A percentile compares a stretch with the other conserved stretches of the same genome.
Evolutionary conservation across 2,888 invertebrate genomes (phyloP).

Genomic region (Oscheius onirici): DNA sequence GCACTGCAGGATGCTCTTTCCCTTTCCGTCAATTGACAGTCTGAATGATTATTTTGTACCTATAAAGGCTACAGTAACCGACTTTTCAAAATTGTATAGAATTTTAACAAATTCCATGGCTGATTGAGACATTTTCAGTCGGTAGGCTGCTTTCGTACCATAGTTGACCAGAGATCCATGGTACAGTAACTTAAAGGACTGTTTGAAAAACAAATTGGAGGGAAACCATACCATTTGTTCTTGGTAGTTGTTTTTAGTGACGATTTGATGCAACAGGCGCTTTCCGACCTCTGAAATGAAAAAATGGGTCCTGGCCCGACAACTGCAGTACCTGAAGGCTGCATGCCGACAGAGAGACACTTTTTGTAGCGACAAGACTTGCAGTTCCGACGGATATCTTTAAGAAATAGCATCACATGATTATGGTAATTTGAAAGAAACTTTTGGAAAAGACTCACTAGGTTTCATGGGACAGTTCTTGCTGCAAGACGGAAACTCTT

Average conservation of each 20-base stretch:
- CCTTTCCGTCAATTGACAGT: neutral
- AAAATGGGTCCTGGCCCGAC: neutral
- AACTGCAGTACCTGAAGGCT: constrained; percentile 1
- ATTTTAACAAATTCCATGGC: neutral
- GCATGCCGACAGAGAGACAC: constrained; percentile 1
- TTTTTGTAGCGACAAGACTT: constrained; percentile 1
- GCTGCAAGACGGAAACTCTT: neutral
- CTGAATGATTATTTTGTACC: neutral
- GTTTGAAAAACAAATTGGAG: neutral
- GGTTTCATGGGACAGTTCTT: neutral
- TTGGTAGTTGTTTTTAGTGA: neutral
- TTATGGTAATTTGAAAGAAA: no score
- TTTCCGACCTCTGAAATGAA: neutral
- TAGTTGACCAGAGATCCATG: constrained; percentile 4
- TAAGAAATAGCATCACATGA: no score
- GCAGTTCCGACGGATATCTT: neutral
- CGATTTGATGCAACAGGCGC: neutral
- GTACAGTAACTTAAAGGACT: neutral
- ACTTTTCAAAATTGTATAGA: neutral
- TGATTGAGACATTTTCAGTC: neutral
- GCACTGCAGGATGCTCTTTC: neutral
- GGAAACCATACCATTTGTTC: neutral
- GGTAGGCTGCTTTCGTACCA: neutral
- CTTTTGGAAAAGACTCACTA: no score
- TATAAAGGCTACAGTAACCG: neutral